A percentile compares a stretch with the other conserved stretches of the same genome.
Conservation (phyloP, 2,888 invertebrate species). For the Trileptium ribeirensis region DNA sequence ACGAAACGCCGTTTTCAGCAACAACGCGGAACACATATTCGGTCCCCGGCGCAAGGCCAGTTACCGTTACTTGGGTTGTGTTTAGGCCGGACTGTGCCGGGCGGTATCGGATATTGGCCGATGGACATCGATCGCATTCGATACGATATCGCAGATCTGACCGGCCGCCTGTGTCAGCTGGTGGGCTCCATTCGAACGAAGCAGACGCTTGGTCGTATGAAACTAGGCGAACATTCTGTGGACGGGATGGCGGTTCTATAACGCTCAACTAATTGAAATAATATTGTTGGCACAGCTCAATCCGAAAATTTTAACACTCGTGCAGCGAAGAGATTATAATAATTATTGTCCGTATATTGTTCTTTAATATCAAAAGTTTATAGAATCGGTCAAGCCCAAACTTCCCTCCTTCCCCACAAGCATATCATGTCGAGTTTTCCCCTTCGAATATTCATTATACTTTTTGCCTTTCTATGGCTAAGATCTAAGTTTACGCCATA, state of each 20-base stretch:
- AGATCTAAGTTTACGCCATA: too few species aligned
- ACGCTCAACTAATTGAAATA: too few species aligned
- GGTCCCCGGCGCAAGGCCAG: neutral
- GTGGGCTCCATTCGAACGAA: neutral
- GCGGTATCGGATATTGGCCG: neutral
- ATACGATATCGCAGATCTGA: neutral
- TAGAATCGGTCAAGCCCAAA: too few species aligned
- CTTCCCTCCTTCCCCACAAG: too few species aligned
- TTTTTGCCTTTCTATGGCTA: too few species aligned
- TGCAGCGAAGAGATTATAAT: too few species aligned
- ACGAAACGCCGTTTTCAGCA: neutral
- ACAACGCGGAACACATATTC: neutral
- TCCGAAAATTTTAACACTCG: too few species aligned
- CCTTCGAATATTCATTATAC: too few species aligned
- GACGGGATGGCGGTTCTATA: neutral
- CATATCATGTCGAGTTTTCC: too few species aligned
- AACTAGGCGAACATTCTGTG: neutral
- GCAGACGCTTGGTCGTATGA: neutral
- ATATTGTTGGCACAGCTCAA: too few species aligned
- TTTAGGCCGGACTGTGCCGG: neutral
- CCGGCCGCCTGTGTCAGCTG: neutral
- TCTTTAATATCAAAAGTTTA: too few species aligned
- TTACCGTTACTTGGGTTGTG: neutral
- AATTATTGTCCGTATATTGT: too few species aligned
- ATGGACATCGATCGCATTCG: neutral